Evolutionary conservation across 92 coral and sea anemone species (phyloP), one percentile per base, ranked within the genome.

Genomic region (Micromussa lordhowensis): DNA sequence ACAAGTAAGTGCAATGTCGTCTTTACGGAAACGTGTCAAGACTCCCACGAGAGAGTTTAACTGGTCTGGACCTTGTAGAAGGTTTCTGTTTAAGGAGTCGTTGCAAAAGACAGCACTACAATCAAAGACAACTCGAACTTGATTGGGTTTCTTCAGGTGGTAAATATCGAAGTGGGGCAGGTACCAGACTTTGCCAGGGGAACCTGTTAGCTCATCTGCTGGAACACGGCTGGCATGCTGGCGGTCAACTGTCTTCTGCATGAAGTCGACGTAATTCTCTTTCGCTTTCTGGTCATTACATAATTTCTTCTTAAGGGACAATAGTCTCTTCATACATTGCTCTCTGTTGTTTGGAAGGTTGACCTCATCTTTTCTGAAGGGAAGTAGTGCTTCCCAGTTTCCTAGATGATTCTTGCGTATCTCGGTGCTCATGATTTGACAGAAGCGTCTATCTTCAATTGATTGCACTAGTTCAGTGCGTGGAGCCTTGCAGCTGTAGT

Each of bases 381-480:
- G 93, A 28, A 80, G 85, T 53, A 90, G 93, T 44, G 86, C 90
- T 83, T 90, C 90, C 93, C 86, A 85, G 80, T 71, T 80, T 26
- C 64, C 81, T 51, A 35, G 9, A 17, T 74, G 89, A 66, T 91
- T 88, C 81, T 92, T 92, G 88, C 78, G 74, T 85, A n/a, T n/a
- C n/a, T n/a, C n/a, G n/a, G n/a, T n/a, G n/a, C n/a, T n/a, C n/a
- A n/a, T n/a, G n/a, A n/a, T 84, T 15, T 88, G 68, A 44, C 68
- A 55, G 87, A 93, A 93, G 57, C 94, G 87, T 88, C 79, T 80
- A 80, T 93, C 91, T 85, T 91, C 91, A 26, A 88, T 66, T 17
- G 96, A 91, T 54, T 93, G 91, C 38, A 80, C 91, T 86, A 88
- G 90, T 70, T 93, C 96, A 22, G 90, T 84, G 38, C 92, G 92